Evolutionary conservation across 2,113 vertebrate genomes (phyloP).

Genomic region (Condylura cristata): DNA sequence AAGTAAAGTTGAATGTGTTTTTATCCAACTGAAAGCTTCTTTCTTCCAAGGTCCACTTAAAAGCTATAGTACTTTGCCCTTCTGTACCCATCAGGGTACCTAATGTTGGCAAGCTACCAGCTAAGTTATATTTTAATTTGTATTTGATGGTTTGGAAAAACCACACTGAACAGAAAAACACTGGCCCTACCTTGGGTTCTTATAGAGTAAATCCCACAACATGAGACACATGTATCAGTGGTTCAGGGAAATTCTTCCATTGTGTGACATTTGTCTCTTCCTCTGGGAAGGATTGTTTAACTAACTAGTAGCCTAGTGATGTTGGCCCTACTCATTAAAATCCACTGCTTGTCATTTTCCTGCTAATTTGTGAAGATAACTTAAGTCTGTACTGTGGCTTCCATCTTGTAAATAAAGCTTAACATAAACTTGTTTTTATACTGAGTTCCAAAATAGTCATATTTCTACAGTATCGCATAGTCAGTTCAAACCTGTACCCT

Average conservation of each 20-base stretch:
- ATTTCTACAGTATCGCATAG: conserved; percentile 62
- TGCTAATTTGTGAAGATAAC: conserved; percentile 68
- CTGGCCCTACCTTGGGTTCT: conserved; percentile 53
- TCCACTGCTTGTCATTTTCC: conserved; percentile 52
- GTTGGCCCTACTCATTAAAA: conserved; percentile 13
- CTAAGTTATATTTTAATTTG: conserved; percentile 58
- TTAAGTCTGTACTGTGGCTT: conserved; percentile 71
- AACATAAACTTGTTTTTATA: conserved; percentile 63
- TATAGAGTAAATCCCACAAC: conserved; percentile 56
- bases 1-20: conserved; percentile 19
- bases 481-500: conserved; percentile 50
- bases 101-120: conserved; percentile 49
- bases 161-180: conserved; percentile 40
- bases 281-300: conserved; percentile 52
- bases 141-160: conserved; percentile 46
- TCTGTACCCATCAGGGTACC: conserved; percentile 41
- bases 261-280: conserved; percentile 64
- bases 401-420: conserved; percentile 81
- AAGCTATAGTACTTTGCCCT: background rate
- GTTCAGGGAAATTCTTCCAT: conserved; percentile 51
- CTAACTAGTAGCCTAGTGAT: background rate
- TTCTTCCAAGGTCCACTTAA: conserved; percentile 55
- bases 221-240: conserved; percentile 61
- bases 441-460: conserved; percentile 53
- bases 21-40: conserved; percentile 42